Evolutionary conservation across 2,113 vertebrate species (phyloP).

Genomic region (Vidua macroura): DNA sequence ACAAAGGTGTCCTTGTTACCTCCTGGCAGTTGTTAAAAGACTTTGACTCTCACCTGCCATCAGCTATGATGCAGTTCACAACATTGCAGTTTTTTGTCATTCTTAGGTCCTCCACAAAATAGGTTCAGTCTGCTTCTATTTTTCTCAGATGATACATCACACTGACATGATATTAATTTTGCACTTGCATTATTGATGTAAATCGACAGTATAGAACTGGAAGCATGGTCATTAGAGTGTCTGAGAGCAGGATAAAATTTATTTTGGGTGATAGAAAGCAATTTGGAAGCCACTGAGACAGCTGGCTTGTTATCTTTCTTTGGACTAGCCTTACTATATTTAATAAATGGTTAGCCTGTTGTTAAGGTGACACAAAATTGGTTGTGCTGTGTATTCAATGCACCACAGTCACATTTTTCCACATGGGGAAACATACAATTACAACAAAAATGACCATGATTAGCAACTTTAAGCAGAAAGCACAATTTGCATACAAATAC

Average conservation of each 20-base stretch:
- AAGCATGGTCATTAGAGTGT: not conserved
- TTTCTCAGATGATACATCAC: not conserved
- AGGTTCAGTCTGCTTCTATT: not conserved
- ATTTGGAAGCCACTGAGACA: slow-evolving; percentile 32
- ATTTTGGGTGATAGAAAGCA: not conserved
- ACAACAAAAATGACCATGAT: slow-evolving; percentile 23
- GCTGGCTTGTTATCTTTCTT: slow-evolving; percentile 29
- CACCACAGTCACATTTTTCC: not conserved
- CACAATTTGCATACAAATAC: not conserved
- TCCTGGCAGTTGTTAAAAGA: not conserved
- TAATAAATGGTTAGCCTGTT: slow-evolving; percentile 42
- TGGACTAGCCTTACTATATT: slow-evolving; percentile 16
- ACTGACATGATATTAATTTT: not conserved
- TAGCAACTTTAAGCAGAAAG: not conserved
- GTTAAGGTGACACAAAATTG: not conserved
- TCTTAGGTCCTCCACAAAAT: not conserved
- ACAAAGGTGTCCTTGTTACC: not conserved
- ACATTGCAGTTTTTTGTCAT: not conserved
- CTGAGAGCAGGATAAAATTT: not conserved
- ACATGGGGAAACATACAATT: slow-evolving; percentile 28
- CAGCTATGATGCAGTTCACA: not conserved
- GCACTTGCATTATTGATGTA: not conserved
- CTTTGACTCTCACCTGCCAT: not conserved
- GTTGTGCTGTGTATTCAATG: not conserved
- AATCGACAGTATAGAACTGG: not conserved